These are phyloP conservation scores for Adineta ricciae DNA, from an alignment of 2,888 invertebrate species.

Conservation along the genomic window DNA sequence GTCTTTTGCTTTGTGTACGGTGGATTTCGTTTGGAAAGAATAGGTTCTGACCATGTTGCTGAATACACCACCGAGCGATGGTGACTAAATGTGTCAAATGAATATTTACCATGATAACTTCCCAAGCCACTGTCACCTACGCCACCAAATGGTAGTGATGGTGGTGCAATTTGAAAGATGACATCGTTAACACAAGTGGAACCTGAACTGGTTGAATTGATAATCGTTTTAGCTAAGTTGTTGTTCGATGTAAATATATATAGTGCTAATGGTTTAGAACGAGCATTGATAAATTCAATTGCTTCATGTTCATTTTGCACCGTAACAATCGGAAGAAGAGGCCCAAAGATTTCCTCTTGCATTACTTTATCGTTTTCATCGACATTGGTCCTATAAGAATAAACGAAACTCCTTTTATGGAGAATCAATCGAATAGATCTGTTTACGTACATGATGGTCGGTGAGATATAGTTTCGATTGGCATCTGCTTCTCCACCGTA, in stretches of 20 bases:
- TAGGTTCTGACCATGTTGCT: not conserved
- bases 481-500: slow-evolving; percentile 70
- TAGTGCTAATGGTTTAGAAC: slow-evolving; percentile 77
- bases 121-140: slow-evolving; percentile 80
- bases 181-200: slow-evolving; percentile 74
- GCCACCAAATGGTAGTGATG: slow-evolving; percentile 78
- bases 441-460: slow-evolving; percentile 45
- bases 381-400: slow-evolving; percentile 55
- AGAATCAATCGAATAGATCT: not conserved
- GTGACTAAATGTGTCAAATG: slow-evolving; percentile 86
- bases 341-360: slow-evolving; percentile 85
- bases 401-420: not conserved
- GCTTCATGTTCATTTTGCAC: slow-evolving; percentile 78
- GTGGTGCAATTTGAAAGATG: slow-evolving; percentile 64
- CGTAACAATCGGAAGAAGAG: slow-evolving; percentile 77
- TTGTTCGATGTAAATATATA: slow-evolving; percentile 69
- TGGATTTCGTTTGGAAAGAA: not conserved
- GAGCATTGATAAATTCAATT: slow-evolving; percentile 71
- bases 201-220: slow-evolving; percentile 67
- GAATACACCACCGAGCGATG: slow-evolving; percentile 8
- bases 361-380: slow-evolving; percentile 59
- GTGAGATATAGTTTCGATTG: slow-evolving; percentile 68
- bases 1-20: not conserved
- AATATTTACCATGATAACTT: slow-evolving; percentile 70
- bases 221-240: slow-evolving; percentile 57